Conservation (phyloP, 1,140 invertebrate genomes). For the Heliothis subflexa region DNA sequence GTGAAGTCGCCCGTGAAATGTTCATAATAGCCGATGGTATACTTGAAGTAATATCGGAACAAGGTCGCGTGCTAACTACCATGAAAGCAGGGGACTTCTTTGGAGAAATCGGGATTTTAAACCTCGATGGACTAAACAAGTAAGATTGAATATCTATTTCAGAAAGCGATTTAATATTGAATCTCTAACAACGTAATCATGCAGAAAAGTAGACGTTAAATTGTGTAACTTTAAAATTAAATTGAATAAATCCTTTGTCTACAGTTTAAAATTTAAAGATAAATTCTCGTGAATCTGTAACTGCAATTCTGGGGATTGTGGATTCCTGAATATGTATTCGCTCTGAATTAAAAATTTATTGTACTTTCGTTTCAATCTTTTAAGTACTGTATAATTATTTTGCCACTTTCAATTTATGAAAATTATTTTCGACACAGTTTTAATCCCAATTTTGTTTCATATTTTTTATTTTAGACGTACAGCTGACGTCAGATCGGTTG, state of each 20-base stretch:
- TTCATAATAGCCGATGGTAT: conserved; percentile 99
- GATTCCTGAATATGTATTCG: conserved; percentile 14
- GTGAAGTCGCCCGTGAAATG: conserved; percentile 97
- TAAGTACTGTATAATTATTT: background rate
- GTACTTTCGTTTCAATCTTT: background rate
- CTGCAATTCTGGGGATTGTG: background rate
- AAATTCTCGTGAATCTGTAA: background rate
- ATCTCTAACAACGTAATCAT: too few relatives aligned
- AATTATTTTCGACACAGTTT: background rate
- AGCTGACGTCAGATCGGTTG: conserved; percentile 97
- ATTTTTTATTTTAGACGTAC: conserved; percentile 90
- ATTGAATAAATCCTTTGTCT: background rate
- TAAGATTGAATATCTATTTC: conserved; percentile 81
- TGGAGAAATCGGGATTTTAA: conserved; percentile 98
- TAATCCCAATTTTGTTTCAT: background rate
- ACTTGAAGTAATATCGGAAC: conserved; percentile 97
- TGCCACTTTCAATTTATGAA: background rate
- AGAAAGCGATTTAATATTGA: background rate
- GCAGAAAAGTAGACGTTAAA: too few relatives aligned
- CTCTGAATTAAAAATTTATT: background rate
- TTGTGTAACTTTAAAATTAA: too few relatives aligned
- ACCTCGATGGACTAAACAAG: conserved; percentile 98
- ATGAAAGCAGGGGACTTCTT: conserved; percentile 99
- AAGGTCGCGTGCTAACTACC: conserved; percentile 96
- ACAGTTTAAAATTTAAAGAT: background rate